These are phyloP conservation scores for Torymus auratus DNA, from an alignment of 2,888 invertebrate species.

Conservation along the genomic window DNA sequence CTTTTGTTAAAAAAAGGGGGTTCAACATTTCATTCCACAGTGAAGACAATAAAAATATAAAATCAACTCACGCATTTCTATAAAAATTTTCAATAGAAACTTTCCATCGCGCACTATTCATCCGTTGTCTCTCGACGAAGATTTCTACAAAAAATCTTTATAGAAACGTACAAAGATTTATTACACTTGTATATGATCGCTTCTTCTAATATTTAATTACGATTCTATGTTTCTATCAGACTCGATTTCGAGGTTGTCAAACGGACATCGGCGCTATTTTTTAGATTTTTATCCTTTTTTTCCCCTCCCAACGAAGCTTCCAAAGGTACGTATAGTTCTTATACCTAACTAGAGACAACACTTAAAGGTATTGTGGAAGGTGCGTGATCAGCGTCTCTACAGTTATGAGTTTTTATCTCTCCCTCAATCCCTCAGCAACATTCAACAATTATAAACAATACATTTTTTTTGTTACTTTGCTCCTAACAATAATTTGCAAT, in stretches of 20 bases:
- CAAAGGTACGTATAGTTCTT: conserved; percentile 59
- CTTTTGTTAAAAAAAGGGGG: conserved; percentile 52
- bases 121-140: conserved; percentile 20
- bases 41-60: conserved; percentile 56
- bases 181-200: conserved; percentile 45
- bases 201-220: conserved; percentile 52
- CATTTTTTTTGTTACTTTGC: conserved; percentile 59
- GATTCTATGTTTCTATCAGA: conserved; percentile 59
- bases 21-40: conserved; percentile 46
- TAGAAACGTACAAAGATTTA: conserved; percentile 57
- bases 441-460: conserved; percentile 60
- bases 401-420: conserved; percentile 48
- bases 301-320: conserved; percentile 58
- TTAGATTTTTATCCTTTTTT: conserved; percentile 39
- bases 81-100: conserved; percentile 58
- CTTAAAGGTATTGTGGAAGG: conserved; percentile 68
- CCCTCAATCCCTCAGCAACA: conserved; percentile 51
- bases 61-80: conserved; percentile 51
- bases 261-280: conserved; percentile 48
- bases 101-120: conserved; percentile 34
- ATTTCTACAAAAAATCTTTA: conserved; percentile 59
- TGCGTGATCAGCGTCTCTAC: conserved; percentile 61
- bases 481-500: conserved; percentile 58
- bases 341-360: conserved; percentile 72
- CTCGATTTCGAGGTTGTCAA: conserved; percentile 52